phyloP scores from a whole-genome alignment of 2,113 vertebrate species.

The Grallaria varia region DNA sequence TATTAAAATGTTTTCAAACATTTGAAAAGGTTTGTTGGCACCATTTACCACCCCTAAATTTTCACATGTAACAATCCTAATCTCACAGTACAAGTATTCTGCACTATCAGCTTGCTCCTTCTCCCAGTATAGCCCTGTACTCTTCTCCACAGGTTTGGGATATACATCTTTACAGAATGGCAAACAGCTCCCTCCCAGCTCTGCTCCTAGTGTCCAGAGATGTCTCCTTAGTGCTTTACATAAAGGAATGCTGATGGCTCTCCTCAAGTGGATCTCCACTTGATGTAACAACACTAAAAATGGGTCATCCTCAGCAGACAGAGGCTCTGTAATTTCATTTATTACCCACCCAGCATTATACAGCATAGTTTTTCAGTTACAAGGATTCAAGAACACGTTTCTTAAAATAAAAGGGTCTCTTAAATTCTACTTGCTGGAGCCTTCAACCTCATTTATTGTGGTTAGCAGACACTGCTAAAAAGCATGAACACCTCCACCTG shows the following conservation, averaged over 20 bases:
- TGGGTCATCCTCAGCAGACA: neutral
- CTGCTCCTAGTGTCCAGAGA: neutral
- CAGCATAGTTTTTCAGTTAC: neutral
- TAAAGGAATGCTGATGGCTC: neutral
- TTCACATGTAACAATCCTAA: neutral
- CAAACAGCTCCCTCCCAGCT: neutral
- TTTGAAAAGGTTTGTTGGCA: neutral
- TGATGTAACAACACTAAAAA: neutral
- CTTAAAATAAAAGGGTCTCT: neutral
- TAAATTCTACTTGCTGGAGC: neutral
- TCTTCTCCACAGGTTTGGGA: neutral
- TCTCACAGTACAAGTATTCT: neutral
- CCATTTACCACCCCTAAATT: neutral
- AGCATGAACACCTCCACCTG: neutral
- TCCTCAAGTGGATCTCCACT: neutral
- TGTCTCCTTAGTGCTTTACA: neutral
- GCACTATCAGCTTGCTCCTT: neutral
- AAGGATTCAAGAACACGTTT: neutral
- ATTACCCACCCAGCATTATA: neutral
- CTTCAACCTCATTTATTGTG: neutral
- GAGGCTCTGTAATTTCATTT: neutral
- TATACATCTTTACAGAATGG: neutral
- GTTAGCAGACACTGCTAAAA: neutral
- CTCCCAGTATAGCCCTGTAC: rapidly evolving
- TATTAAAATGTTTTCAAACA: neutral